Percentiles rank a stretch among this genome's conserved stretches.
These are phyloP conservation scores for Myiopsitta monachus DNA, from an alignment of 2,113 vertebrate species.

Conservation along the genomic window DNA sequence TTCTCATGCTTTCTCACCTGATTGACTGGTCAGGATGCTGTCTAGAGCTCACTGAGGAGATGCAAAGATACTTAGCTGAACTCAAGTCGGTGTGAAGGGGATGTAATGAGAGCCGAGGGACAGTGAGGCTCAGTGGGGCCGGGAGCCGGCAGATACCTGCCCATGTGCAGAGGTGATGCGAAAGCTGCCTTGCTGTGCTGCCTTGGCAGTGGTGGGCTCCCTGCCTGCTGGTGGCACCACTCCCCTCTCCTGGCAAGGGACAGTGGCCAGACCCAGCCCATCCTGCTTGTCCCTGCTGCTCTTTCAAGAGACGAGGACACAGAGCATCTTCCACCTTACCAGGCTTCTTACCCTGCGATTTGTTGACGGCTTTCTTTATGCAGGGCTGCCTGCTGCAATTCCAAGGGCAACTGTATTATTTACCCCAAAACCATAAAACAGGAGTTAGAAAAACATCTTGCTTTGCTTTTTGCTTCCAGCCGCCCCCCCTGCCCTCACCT, in stretches of 20 bases:
- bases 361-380: background rate
- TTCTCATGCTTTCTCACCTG: background rate
- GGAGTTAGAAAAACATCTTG: background rate
- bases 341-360: background rate
- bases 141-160: background rate
- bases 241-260: background rate
- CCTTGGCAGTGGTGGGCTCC: background rate
- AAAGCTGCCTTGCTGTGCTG: background rate
- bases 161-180: background rate
- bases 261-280: background rate
- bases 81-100: background rate
- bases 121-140: background rate
- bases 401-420: background rate
- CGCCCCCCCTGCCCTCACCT: background rate
- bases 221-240: background rate
- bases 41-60: background rate
- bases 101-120: background rate
- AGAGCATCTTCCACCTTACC: background rate
- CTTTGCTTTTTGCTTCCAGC: background rate
- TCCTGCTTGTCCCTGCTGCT: background rate
- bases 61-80: background rate
- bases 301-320: rapidly evolving
- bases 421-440: background rate
- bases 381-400: background rate
- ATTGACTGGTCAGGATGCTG: background rate